Evolutionary conservation across 2,888 invertebrate genomes (phyloP), one percentile per base, ranked within the genome.

Genomic region (Napeogenes inachia): DNA sequence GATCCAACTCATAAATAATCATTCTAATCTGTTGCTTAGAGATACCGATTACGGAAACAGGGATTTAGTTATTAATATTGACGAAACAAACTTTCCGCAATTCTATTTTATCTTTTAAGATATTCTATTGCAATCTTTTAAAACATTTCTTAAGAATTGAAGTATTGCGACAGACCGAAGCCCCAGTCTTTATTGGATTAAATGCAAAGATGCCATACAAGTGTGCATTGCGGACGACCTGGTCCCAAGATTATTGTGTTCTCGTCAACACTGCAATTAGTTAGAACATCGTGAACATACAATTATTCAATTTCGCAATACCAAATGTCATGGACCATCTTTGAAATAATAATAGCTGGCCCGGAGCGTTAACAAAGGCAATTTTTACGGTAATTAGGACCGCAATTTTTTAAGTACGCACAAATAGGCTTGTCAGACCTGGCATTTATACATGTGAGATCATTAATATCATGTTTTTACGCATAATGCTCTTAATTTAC

Each of bases 141-240:
- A 50, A 50, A 30, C 30, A 30, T 21, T 50, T 50, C 50, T 50
- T 50, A 30, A 50, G 50, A 30, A 4, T 50, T 50, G 30, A 50
- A 50, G 30, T 10, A 62, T 70, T 65, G 66, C 70, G 71, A 69
- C 71, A 67, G 64, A 64, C 21, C 47, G 84, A 84, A 85, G 82
- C 84, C 84, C 62, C 71, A 72, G 42, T 50, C 32, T 63, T 64
- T 75, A 84, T 82, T 81, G 79, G 83, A 84, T 84, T 82, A 81
- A 68, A 74, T 57, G 63, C 62, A 60, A 65, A 62, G 73, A 75
- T 66, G 68, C 80, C 84, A 65, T 73, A 81, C 73, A 76, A 79
- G 72, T 76, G 63, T 62, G 61, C 45, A 58, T 45, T 61, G 61
- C 59, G 63, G 54, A 54, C 54, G 60, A 60, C 47, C 47, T 21